Evolutionary conservation across 2,797 vertebrate species (phyloP), one percentile per base, ranked within the genome.

Genomic region (Nyctibius grandis): DNA sequence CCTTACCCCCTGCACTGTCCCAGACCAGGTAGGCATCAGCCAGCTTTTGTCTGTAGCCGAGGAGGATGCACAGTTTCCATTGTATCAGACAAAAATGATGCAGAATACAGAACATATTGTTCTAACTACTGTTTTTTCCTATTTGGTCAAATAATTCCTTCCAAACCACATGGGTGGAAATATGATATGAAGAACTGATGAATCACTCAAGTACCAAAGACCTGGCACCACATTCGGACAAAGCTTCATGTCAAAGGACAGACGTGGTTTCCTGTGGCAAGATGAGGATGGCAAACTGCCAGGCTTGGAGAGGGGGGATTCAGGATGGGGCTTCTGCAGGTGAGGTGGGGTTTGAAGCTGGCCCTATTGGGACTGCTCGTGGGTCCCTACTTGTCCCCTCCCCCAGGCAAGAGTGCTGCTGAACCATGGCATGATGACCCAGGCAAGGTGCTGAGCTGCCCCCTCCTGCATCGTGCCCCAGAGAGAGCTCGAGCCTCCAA

Each of bases 281-380:
- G n/a, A n/a, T n/a, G n/a, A n/a, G 84, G 48, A 42, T 8, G 33
- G 22, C 11, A 64, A 53, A 77, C 28, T 12, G 8, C 13, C 26
- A 72, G 45, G 54, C 38, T n/a, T 11, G 40, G 29, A 33, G 53
- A 61, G 19, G 11, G 11, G 33, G 5, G 2, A 36, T 45, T 81
- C 15, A 13, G 70, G 28, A 25, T n/a, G 44, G 47, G 47, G 11
- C 15, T 61, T 69, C 61, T 77, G 26, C 20, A 28, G 45, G 34
- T 28, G 29, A 64, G 38, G 20, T n/a, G 33, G 34, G 16, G 9
- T 54, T 79, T 76, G 77, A 79, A 61, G 13, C 9, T 57, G 65
- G 20, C 20, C 21, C 42, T 15, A 0, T 0, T 17, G 31, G 28
- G 15, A 78, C 34, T n/a, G 16, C 6, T 50, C 0, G 0, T 47